Conservation (phyloP, 1,140 invertebrate genomes). For the Muscidifurax raptorellus region DNA sequence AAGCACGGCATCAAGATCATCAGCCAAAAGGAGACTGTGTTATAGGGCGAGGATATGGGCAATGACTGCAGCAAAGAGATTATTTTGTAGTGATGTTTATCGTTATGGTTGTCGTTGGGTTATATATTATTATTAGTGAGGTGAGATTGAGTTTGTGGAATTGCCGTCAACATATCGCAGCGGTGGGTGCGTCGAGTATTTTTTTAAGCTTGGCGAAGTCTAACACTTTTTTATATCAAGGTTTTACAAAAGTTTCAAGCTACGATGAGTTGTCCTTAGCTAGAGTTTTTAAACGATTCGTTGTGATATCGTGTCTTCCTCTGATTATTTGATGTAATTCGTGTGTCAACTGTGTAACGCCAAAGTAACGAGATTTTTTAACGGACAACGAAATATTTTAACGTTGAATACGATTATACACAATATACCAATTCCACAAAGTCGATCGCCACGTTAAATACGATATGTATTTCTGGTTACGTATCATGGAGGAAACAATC, state of each 20-base stretch:
- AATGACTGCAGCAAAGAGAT: constrained; percentile 32
- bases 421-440: background rate
- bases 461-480: background rate
- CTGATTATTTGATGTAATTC: background rate
- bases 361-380: background rate
- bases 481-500: background rate
- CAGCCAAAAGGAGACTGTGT: constrained; percentile 84
- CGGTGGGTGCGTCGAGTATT: too few species aligned
- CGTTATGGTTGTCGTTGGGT: constrained; percentile 44
- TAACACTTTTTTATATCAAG: background rate
- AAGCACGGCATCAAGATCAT: constrained; percentile 85
- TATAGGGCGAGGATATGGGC: constrained; percentile 72
- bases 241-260: background rate
- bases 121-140: constrained; percentile 44
- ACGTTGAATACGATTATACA: background rate
- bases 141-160: constrained; percentile 6
- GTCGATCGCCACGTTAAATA: background rate
- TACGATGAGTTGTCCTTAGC: background rate
- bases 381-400: constrained; percentile 1
- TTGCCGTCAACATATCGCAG: background rate
- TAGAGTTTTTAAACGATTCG: background rate
- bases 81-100: constrained; percentile 34
- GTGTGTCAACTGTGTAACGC: background rate
- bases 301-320: background rate
- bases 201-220: too few species aligned